Evolutionary conservation across 2,888 invertebrate genomes (phyloP).

Genomic region (Rhagium mordax): DNA sequence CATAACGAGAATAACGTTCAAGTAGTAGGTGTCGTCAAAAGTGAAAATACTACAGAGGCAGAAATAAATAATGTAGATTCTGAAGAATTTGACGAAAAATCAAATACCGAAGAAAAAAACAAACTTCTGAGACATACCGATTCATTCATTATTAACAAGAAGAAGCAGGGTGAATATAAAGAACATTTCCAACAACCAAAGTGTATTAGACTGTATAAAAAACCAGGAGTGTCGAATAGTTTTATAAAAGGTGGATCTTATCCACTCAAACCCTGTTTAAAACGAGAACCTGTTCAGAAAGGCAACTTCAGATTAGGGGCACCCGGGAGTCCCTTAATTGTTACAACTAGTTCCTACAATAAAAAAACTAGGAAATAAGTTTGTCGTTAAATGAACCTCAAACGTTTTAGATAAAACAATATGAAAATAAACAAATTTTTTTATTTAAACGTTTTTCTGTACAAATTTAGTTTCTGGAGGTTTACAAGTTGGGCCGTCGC

Average conservation of each 20-base stretch:
- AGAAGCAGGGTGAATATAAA: conserved; percentile 58
- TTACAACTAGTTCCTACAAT: conserved; percentile 52
- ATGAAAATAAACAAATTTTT: not conserved
- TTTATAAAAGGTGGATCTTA: conserved; percentile 60
- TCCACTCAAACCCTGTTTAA: conserved; percentile 58
- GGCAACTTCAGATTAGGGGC: conserved; percentile 56
- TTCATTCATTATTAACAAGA: conserved; percentile 61
- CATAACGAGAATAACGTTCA: not conserved
- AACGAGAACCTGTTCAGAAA: conserved; percentile 48
- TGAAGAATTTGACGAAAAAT: conserved; percentile 20
- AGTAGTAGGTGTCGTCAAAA: not conserved
- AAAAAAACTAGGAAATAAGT: conserved; percentile 32
- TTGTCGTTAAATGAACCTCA: not conserved
- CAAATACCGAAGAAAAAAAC: not conserved
- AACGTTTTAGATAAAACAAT: not conserved
- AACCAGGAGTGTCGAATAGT: conserved; percentile 44
- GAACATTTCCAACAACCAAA: conserved; percentile 61
- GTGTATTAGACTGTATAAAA: conserved; percentile 59
- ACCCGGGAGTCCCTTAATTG: conserved; percentile 57
- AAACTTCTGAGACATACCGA: conserved; percentile 60
- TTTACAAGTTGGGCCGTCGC: no score
- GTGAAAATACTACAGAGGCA: not conserved
- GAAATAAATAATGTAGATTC: conserved; percentile 1
- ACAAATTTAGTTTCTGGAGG: no score
- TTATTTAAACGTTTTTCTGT: conserved; percentile 10